These are phyloP conservation scores for Philopedon plagiatum DNA, from an alignment of 2,888 invertebrate genomes.

Conservation along the genomic window DNA sequence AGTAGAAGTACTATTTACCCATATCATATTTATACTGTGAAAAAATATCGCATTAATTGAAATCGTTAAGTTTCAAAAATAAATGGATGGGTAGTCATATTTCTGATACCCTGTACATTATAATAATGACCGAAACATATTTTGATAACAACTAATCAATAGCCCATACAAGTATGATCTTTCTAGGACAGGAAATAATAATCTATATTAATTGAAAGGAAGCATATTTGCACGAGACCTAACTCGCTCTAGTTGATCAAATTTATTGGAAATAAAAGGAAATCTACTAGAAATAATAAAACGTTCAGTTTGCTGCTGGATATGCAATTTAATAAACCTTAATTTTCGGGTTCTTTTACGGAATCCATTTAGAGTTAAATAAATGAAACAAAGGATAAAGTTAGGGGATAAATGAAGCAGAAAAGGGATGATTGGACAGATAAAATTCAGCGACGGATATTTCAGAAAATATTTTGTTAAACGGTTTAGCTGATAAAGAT, in stretches of 20 bases:
- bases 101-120: no score
- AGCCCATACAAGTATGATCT: no score
- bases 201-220: neutral
- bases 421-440: conserved; percentile 33
- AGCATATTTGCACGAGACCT: neutral
- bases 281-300: conserved; percentile 4
- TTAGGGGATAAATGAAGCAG: conserved; percentile 36
- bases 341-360: neutral
- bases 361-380: conserved; percentile 27
- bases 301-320: neutral
- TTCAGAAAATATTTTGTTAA: conserved; percentile 23
- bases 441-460: conserved; percentile 32
- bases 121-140: no score
- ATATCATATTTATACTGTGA: no score
- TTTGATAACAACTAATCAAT: no score
- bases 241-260: neutral
- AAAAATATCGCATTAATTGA: no score
- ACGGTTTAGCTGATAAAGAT: neutral
- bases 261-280: neutral
- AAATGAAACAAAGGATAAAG: conserved; percentile 36
- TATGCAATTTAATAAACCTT: conserved; percentile 10
- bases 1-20: no score
- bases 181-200: no score
- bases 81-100: no score
- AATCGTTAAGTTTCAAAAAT: no score